Evolutionary conservation across 2,888 invertebrate species (phyloP).

Genomic region (Seira musarum): DNA sequence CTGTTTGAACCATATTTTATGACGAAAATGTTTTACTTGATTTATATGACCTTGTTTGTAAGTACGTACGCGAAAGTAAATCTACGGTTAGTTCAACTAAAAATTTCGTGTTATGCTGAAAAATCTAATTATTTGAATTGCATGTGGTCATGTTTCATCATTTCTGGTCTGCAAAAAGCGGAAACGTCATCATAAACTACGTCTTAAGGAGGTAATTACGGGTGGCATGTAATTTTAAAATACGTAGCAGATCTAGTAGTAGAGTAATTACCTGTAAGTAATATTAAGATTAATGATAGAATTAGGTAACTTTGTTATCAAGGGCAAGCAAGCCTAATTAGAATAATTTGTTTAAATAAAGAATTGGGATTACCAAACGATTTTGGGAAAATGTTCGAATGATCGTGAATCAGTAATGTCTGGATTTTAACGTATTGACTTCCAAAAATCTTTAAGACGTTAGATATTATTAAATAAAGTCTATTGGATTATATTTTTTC

Average conservation of each 20-base stretch:
- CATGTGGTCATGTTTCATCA: background rate
- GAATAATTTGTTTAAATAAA: background rate
- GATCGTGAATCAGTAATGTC: no score
- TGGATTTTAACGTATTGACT: no score
- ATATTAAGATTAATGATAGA: background rate
- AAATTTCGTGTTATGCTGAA: no score
- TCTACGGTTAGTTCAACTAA: no score
- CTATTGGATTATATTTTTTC: no score
- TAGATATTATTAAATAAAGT: no score
- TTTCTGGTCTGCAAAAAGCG: background rate
- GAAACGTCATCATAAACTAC: background rate
- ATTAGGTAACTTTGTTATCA: background rate
- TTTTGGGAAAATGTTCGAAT: no score
- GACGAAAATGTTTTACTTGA: background rate
- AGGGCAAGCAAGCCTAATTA: background rate
- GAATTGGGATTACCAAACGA: background rate
- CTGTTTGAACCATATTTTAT: background rate
- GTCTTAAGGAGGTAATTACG: background rate
- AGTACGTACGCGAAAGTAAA: no score
- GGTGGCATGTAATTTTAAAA: background rate
- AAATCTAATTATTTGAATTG: background rate
- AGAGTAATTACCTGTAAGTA: background rate
- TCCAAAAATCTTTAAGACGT: no score
- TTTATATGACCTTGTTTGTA: no score
- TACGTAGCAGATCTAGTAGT: no score